These are phyloP conservation scores for Bombus pyrosoma DNA, from an alignment of 1,140 invertebrate species.

Conservation along the genomic window DNA sequence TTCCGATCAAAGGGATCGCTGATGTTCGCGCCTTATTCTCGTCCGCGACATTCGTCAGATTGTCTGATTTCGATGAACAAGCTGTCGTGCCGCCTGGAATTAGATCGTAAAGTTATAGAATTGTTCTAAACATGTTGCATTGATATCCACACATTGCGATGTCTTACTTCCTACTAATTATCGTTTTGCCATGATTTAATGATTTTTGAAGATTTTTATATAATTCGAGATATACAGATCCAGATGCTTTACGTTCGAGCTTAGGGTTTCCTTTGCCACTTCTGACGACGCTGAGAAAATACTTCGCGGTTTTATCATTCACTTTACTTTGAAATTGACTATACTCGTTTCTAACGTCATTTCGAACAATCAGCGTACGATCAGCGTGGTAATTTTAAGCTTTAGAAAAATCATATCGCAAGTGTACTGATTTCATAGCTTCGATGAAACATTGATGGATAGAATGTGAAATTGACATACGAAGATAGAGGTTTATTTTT, in stretches of 20 bases:
- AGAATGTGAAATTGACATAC: not conserved
- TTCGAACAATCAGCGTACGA: not conserved
- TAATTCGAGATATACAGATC: no score
- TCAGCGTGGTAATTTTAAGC: not conserved
- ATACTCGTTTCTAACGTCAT: no score
- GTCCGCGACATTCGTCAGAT: not conserved
- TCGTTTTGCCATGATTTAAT: not conserved
- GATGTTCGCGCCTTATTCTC: slow-evolving; percentile 11
- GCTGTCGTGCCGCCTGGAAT: not conserved
- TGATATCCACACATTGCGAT: not conserved
- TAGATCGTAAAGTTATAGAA: not conserved
- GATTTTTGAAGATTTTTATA: not conserved
- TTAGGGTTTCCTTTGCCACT: no score
- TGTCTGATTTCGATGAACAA: not conserved
- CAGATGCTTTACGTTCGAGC: no score
- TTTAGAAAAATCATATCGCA: not conserved
- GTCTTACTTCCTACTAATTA: not conserved
- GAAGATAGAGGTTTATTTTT: no score
- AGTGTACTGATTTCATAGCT: not conserved
- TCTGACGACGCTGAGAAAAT: no score
- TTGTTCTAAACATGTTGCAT: not conserved
- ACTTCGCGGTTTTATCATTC: no score
- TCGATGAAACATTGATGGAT: not conserved
- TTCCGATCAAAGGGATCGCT: slow-evolving; percentile 18
- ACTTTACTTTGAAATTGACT: no score